Conservation (phyloP, 1,140 invertebrate species). For the Drosophila subpulchrella region DNA sequence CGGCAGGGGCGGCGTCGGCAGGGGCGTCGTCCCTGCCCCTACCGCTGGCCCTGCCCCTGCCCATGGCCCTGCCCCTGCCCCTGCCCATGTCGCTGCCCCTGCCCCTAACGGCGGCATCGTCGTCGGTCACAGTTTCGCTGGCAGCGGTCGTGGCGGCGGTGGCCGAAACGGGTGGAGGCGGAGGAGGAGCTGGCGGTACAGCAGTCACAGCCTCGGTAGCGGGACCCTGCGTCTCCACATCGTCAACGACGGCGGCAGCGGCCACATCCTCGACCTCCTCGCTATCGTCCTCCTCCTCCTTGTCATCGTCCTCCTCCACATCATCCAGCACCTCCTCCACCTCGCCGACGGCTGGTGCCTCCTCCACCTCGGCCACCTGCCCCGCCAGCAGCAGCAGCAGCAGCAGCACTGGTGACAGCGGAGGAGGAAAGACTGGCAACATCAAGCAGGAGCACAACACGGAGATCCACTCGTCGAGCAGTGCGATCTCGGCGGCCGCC, state of each 20-base stretch:
- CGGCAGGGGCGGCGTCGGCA: conserved; percentile 59
- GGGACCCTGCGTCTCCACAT: conserved; percentile 38
- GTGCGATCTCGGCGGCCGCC: conserved; percentile 61
- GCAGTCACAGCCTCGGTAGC: conserved; percentile 16
- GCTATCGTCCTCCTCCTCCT: conserved; percentile 41
- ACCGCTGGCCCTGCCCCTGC: conserved; percentile 51
- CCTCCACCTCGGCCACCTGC: conserved; percentile 35
- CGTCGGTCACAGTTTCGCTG: conserved; percentile 44
- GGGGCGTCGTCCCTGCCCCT: conserved; percentile 77
- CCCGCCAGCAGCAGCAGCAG: conserved; percentile 52
- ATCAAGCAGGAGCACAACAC: conserved; percentile 75
- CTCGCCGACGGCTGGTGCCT: conserved; percentile 28
- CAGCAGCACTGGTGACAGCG: conserved; percentile 24
- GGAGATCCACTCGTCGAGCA: conserved; percentile 80
- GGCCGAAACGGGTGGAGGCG: conserved; percentile 23
- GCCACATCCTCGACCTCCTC: conserved; percentile 51
- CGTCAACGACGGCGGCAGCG: conserved; percentile 35
- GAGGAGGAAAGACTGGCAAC: conserved; percentile 59
- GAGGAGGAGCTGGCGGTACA: background rate
- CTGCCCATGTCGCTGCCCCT: conserved; percentile 35
- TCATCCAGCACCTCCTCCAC: conserved; percentile 24
- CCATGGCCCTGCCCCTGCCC: conserved; percentile 47
- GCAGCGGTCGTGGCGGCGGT: conserved; percentile 50
- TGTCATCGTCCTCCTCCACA: conserved; percentile 18
- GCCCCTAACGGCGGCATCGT: conserved; percentile 29